Evolutionary conservation across 2,888 invertebrate genomes (phyloP).

Genomic region (Tinea trinotella): DNA sequence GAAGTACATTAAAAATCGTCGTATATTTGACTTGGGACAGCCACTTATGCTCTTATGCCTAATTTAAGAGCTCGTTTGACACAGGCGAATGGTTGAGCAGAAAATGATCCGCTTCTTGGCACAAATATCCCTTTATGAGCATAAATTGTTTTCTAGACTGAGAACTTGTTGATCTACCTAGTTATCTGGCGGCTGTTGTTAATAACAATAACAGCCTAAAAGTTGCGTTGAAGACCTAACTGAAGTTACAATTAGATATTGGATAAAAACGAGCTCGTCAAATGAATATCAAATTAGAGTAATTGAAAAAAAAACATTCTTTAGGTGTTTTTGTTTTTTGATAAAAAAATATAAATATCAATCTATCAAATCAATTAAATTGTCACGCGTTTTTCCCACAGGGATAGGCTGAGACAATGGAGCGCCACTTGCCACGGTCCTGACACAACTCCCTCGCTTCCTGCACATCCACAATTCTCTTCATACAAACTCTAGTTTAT

Average conservation of each 20-base stretch:
- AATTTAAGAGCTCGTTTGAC: slow-evolving; percentile 43
- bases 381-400: too few relatives aligned
- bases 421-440: too few relatives aligned
- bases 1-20: slow-evolving; percentile 7
- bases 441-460: too few relatives aligned
- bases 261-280: background rate
- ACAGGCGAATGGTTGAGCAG: slow-evolving; percentile 37
- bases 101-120: slow-evolving; percentile 38
- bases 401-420: too few relatives aligned
- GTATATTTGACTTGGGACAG: slow-evolving; percentile 21
- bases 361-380: too few relatives aligned
- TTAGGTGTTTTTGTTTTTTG: too few relatives aligned
- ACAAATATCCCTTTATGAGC: slow-evolving; percentile 33
- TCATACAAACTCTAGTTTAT: too few relatives aligned
- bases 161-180: slow-evolving; percentile 27
- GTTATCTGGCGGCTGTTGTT: background rate
- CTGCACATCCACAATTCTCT: too few relatives aligned
- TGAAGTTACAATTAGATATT: background rate
- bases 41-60: slow-evolving; percentile 36
- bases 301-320: too few relatives aligned
- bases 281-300: background rate
- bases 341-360: too few relatives aligned
- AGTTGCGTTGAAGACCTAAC: background rate
- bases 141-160: slow-evolving; percentile 34
- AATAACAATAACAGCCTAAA: background rate